These are phyloP conservation scores for Hydropsyche tenuis DNA, from an alignment of 1,140 invertebrate genomes.

Conservation along the genomic window DNA sequence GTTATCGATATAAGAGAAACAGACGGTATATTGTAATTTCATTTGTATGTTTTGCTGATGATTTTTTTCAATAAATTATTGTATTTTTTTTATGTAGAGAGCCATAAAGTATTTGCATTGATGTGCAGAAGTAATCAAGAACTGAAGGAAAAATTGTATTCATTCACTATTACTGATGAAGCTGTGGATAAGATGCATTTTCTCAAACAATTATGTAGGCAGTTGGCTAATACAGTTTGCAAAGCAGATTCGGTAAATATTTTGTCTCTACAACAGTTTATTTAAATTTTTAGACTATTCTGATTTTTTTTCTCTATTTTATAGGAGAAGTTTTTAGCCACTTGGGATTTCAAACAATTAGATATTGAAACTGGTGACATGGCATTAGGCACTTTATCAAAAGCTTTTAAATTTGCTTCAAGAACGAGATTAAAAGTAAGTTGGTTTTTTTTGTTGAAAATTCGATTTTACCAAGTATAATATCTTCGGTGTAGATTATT, in stretches of 20 bases:
- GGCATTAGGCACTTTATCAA: constrained; percentile 81
- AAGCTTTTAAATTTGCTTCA: constrained; percentile 85
- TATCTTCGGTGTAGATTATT: no score
- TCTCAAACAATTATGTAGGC: constrained; percentile 80
- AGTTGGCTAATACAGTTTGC: constrained; percentile 87
- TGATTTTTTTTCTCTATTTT: constrained; percentile 46
- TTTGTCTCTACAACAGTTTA: no score
- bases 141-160: constrained; percentile 86
- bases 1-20: constrained; percentile 89
- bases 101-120: constrained; percentile 87
- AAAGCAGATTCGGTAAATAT: constrained; percentile 79
- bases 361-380: constrained; percentile 86
- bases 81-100: constrained; percentile 66
- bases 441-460: no score
- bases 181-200: constrained; percentile 81
- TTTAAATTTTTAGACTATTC: constrained; percentile 28
- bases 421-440: constrained; percentile 80
- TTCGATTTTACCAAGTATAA: no score
- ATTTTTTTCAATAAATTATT: no score
- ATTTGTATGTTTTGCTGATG: constrained; percentile 35
- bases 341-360: constrained; percentile 78
- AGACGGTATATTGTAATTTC: constrained; percentile 65
- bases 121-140: constrained; percentile 83
- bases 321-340: constrained; percentile 79
- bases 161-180: constrained; percentile 84